Base-by-base conservation (phyloP, 2,888 invertebrate species). In the Amaurobius ferox region DNA sequence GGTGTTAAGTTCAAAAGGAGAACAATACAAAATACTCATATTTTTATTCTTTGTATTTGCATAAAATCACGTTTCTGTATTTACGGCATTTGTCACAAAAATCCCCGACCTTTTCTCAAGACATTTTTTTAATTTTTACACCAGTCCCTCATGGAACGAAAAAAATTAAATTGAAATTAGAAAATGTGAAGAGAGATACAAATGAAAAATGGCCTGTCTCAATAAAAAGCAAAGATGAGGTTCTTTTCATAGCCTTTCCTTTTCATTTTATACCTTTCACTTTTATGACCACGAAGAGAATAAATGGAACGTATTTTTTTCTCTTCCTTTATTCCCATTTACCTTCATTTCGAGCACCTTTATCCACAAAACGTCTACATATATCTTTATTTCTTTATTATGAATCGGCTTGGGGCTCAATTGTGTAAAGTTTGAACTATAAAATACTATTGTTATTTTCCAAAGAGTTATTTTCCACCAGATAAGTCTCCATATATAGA, bases 161-260 rank as follows among this genome's bases (percentile, higher is more conserved):
- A 76, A 76, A 76, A 76, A 39, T 71, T 73, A 73, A 67, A 76
- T 83, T 76, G 44, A 70, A 83, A 83, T 83, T 83, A 79, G 81
- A 83, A 81, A 81, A 76, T 48, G 35, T 64, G 76, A 64, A 55
- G 55, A 48, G 72, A 40, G 30, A 62, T 55, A 48, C 67, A 70
- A 73, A 71, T 76, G 81, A 83, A 83, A 83, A 83, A 83, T 83
- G 81, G 64, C 62, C 64, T 29, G 28, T 66, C 71, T 74, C 67
- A 77, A 77, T 85, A 72, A 72, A 77, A 64, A 68, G 40, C 71
- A 77, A 85, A 85, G 32, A 48, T 62, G 55, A 32, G 83, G 61
- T 26, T 55, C 67, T 66, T 85, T 85, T 81, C 80, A 74, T 68
- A 73, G 61, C 79, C 30, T 81, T 77, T 72, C n/a, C 68, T 67